A percentile compares a stretch with the other conserved stretches of the same genome.
Conservation (phyloP, 2,888 invertebrate species). For the Tortrix viridana region DNA sequence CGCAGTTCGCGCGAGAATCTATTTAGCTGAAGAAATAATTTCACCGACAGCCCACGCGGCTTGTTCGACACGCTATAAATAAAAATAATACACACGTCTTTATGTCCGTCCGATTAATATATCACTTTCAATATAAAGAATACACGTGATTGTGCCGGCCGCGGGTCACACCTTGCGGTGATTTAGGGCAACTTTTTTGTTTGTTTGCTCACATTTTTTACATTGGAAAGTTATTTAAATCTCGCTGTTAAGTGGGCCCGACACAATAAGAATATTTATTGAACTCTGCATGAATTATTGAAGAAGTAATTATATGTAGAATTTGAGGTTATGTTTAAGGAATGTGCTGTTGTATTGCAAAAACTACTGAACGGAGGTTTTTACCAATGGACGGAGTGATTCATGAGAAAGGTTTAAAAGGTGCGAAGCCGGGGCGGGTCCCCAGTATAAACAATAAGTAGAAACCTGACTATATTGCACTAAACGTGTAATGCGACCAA, state of each 20-base stretch:
- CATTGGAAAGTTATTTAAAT: slow-evolving; percentile 22
- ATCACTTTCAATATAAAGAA: slow-evolving; percentile 47
- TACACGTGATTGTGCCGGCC: slow-evolving; percentile 40
- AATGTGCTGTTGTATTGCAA: no score
- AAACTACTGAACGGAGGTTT: no score
- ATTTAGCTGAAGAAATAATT: slow-evolving; percentile 1
- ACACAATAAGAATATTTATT: slow-evolving; percentile 9
- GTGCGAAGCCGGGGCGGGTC: no score
- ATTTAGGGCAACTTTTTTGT: slow-evolving; percentile 40
- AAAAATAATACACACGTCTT: slow-evolving; percentile 37
- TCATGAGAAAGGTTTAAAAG: no score
- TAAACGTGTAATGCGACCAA: slow-evolving; percentile 3
- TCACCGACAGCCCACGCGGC: no score
- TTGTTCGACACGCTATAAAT: slow-evolving; percentile 11
- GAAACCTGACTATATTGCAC: not conserved
- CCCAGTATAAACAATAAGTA: no score
- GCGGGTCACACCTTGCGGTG: slow-evolving; percentile 45
- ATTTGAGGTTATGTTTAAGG: no score
- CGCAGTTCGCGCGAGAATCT: not conserved
- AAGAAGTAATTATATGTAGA: not conserved
- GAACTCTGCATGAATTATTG: not conserved
- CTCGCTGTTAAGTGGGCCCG: slow-evolving; percentile 10
- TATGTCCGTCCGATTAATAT: slow-evolving; percentile 44
- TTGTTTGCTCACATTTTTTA: slow-evolving; percentile 16
- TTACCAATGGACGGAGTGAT: no score